phyloP scores from a whole-genome alignment of 1,140 invertebrate genomes.

The Diabrotica virgifera region DNA sequence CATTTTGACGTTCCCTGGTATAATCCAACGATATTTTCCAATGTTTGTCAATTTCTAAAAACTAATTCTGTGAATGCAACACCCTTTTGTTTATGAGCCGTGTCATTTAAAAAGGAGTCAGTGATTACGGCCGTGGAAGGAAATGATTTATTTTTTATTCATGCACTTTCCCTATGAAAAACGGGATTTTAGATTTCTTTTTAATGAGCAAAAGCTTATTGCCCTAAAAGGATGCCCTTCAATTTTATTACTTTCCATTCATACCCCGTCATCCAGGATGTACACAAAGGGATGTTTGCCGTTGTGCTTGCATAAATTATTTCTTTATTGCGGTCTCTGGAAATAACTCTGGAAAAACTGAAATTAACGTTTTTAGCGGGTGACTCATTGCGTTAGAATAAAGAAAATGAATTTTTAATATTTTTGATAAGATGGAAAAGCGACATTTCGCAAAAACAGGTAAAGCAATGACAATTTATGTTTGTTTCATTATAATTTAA shows the following conservation, averaged over 20 bases:
- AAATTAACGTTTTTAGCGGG: background rate
- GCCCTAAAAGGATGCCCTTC: slow-evolving; percentile 3
- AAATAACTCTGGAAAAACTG: background rate
- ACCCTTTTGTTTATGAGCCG: background rate
- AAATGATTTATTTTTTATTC: slow-evolving; percentile 25
- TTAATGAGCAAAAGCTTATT: slow-evolving; percentile 4
- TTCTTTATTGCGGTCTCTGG: background rate
- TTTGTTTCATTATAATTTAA: too few species aligned
- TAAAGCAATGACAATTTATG: too few species aligned
- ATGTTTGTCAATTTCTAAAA: background rate
- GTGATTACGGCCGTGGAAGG: slow-evolving; percentile 1
- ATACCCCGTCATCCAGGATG: background rate
- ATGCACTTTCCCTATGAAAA: slow-evolving; percentile 13
- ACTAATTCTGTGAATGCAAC: background rate
- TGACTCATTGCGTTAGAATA: background rate
- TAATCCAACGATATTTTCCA: background rate
- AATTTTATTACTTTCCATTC: slow-evolving; percentile 6
- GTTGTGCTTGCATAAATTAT: slow-evolving; percentile 2
- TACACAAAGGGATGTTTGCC: background rate
- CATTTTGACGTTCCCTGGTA: background rate
- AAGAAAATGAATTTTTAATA: background rate
- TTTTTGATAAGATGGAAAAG: background rate
- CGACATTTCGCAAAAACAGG: too few species aligned
- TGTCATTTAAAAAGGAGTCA: slow-evolving; percentile 1
- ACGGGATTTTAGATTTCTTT: slow-evolving; percentile 2